phyloP scores from a whole-genome alignment of 2,797 vertebrate species.

The Nannoperca obscura region DNA sequence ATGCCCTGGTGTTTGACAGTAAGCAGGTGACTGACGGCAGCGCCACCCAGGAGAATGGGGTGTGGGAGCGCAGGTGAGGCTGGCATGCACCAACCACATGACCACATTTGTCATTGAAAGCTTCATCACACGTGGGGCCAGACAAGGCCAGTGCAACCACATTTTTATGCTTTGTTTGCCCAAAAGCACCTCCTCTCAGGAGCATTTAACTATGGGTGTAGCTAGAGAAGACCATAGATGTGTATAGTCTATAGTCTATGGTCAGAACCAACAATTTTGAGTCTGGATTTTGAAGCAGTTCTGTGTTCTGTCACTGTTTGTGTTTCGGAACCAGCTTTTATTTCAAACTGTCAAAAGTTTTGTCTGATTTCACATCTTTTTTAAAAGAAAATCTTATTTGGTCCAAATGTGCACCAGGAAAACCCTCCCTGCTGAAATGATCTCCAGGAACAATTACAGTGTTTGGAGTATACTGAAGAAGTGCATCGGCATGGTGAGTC shows the following conservation, averaged over 20 bases:
- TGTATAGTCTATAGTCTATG: neutral
- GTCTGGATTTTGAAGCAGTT: neutral
- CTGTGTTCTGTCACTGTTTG: constrained; percentile 1
- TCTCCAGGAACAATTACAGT: constrained; percentile 94
- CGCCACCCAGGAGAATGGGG: constrained; percentile 88
- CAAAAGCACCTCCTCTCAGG: neutral
- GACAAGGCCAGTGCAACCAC: neutral
- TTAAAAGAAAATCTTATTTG: neutral
- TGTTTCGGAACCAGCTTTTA: neutral
- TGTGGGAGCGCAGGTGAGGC: constrained; percentile 90
- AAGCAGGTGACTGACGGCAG: constrained; percentile 81
- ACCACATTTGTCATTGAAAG: neutral
- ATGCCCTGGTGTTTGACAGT: constrained; percentile 84
- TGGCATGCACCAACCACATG: neutral
- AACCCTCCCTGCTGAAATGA: constrained; percentile 92
- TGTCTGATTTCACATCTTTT: neutral
- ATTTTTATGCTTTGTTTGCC: constrained; percentile 8
- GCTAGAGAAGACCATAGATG: neutral
- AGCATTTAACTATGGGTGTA: neutral
- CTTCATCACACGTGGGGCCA: neutral
- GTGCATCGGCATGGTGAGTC: constrained; percentile 96
- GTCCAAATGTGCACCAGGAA: constrained; percentile 83
- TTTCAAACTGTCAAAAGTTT: neutral
- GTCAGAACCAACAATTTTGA: too few relatives aligned
- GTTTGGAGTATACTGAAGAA: constrained; percentile 97